Conservation (phyloP, 2,797 vertebrate genomes). For the Sylvia borin region DNA sequence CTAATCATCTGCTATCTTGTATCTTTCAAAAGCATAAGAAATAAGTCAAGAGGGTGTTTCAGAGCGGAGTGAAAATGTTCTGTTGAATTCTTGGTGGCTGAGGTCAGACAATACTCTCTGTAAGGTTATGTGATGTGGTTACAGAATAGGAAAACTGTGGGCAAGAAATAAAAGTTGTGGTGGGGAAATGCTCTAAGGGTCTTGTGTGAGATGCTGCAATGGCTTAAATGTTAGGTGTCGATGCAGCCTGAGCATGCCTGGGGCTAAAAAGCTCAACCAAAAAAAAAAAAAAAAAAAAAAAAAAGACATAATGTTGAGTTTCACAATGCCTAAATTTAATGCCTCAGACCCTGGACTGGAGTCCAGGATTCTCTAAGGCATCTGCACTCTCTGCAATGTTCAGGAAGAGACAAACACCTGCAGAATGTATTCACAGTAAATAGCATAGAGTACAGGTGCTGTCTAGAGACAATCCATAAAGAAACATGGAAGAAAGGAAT, state of each 20-base stretch:
- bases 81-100: background rate
- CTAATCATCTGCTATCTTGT: background rate
- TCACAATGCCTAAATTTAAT: background rate
- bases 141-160: background rate
- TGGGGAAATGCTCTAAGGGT: background rate
- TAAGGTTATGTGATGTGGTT: background rate
- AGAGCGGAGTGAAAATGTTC: background rate
- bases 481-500: background rate
- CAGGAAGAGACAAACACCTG: background rate
- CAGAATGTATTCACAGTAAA: background rate
- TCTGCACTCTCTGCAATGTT: background rate
- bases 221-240: background rate
- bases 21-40: background rate
- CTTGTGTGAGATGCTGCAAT: background rate
- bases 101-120: background rate
- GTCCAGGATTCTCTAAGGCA: background rate
- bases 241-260: slow-evolving; percentile 25
- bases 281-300: background rate
- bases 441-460: background rate
- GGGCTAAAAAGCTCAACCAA: background rate
- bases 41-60: background rate
- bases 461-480: background rate
- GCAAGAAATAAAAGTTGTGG: background rate
- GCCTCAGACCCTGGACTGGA: background rate
- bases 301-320: background rate